Percentiles rank a stretch among this genome's conserved stretches.
These are phyloP conservation scores for Eupelmus urozonus DNA, from an alignment of 2,888 invertebrate species.

Conservation along the genomic window DNA sequence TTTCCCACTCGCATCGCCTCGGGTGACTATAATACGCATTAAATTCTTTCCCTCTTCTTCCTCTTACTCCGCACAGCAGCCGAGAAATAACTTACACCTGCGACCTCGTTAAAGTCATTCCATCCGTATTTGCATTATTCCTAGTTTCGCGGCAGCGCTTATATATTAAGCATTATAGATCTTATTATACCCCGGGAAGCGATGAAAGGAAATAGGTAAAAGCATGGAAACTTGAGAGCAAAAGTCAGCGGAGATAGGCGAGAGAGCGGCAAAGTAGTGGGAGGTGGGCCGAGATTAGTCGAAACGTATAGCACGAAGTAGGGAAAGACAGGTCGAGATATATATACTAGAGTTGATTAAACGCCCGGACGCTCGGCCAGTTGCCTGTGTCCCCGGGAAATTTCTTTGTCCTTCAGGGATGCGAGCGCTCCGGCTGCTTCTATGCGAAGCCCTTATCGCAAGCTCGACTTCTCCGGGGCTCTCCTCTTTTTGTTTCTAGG, in stretches of 20 bases:
- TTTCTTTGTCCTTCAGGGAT: slow-evolving; percentile 34
- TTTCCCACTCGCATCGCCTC: slow-evolving; percentile 52
- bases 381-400: not conserved
- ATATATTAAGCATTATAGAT: slow-evolving; percentile 50
- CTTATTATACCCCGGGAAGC: slow-evolving; percentile 27
- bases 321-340: slow-evolving; percentile 6
- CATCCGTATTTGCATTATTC: slow-evolving; percentile 55
- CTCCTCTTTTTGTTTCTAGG: too few species aligned
- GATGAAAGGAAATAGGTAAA: slow-evolving; percentile 28
- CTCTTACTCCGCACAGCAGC: not conserved
- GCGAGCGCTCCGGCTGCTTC: not conserved
- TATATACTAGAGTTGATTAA: slow-evolving; percentile 51
- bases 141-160: not conserved
- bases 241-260: not conserved
- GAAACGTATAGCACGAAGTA: not conserved
- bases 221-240: slow-evolving; percentile 5
- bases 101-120: slow-evolving; percentile 42
- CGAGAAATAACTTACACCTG: not conserved
- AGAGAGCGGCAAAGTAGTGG: not conserved
- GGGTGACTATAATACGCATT: slow-evolving; percentile 54
- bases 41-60: slow-evolving; percentile 32
- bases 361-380: slow-evolving; percentile 26
- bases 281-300: not conserved
- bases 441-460: not conserved
- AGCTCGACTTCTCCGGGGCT: not conserved